These are phyloP conservation scores for Cactoblastis cactorum DNA, from an alignment of 2,888 invertebrate species.

Conservation along the genomic window DNA sequence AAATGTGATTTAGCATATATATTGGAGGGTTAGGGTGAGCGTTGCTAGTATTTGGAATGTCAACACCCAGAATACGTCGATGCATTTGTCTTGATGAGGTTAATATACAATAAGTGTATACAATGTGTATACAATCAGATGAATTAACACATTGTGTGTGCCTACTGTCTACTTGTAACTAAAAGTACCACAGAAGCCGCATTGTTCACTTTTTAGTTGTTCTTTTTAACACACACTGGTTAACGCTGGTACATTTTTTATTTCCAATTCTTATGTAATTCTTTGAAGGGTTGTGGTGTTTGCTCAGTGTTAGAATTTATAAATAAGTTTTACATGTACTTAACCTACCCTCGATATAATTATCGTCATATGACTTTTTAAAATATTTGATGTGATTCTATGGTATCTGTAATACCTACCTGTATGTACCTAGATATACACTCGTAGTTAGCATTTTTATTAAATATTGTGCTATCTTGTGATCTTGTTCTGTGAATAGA, in stretches of 20 bases:
- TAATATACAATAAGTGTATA: too few relatives aligned
- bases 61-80: background rate
- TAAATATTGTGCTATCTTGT: slow-evolving; percentile 52
- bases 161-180: too few relatives aligned
- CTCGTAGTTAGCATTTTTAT: slow-evolving; percentile 34
- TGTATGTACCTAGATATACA: slow-evolving; percentile 27
- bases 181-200: too few relatives aligned
- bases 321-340: slow-evolving; percentile 33
- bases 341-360: slow-evolving; percentile 25
- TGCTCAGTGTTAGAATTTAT: slow-evolving; percentile 49
- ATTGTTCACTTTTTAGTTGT: too few relatives aligned
- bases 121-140: background rate
- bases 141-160: background rate
- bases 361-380: slow-evolving; percentile 29
- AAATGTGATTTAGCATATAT: slow-evolving; percentile 26
- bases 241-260: background rate
- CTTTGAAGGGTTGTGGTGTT: slow-evolving; percentile 56
- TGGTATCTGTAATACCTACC: slow-evolving; percentile 30
- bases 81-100: background rate
- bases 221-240: too few relatives aligned
- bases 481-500: slow-evolving; percentile 48
- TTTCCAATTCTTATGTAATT: slow-evolving; percentile 19
- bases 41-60: slow-evolving; percentile 1
- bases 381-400: slow-evolving; percentile 43
- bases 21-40: slow-evolving; percentile 13